A percentile compares a stretch with the other conserved stretches of the same genome.
Evolutionary conservation across 1,140 invertebrate genomes (phyloP).

Genomic region (Medauroidea extradentata): DNA sequence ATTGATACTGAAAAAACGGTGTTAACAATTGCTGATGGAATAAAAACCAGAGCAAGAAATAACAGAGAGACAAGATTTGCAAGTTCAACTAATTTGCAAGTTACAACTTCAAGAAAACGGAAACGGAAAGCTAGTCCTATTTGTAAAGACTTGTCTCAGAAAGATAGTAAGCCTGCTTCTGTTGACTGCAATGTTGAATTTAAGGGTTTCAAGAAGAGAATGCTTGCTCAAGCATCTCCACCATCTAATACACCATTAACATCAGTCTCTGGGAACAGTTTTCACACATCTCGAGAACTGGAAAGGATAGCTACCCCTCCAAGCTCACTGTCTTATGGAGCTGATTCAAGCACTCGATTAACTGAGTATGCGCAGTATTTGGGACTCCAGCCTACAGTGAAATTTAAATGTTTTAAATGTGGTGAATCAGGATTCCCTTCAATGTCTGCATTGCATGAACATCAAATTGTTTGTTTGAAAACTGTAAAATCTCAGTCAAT

Average conservation of each 20-base stretch:
- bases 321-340: not conserved
- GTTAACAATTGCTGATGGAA: too few species aligned
- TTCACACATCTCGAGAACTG: too few species aligned
- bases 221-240: conserved; percentile 4
- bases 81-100: not conserved
- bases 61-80: conserved; percentile 21
- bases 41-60: conserved; percentile 11
- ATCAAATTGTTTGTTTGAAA: conserved; percentile 52
- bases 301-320: conserved; percentile 21
- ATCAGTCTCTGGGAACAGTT: too few species aligned
- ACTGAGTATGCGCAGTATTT: conserved; percentile 65
- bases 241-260: not conserved
- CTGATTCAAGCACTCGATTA: conserved; percentile 3
- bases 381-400: conserved; percentile 61
- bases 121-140: not conserved
- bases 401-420: conserved; percentile 63
- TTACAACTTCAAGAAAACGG: not conserved
- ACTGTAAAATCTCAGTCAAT: conserved; percentile 1
- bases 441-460: conserved; percentile 54
- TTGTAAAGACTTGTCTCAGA: not conserved
- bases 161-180: not conserved
- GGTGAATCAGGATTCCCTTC: conserved; percentile 52
- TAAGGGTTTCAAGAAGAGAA: conserved; percentile 21
- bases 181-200: conserved; percentile 10
- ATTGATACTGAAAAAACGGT: too few species aligned